Evolutionary conservation across 2,888 invertebrate genomes (phyloP), one percentile per base, ranked within the genome.

Genomic region (Apamea monoglypha): DNA sequence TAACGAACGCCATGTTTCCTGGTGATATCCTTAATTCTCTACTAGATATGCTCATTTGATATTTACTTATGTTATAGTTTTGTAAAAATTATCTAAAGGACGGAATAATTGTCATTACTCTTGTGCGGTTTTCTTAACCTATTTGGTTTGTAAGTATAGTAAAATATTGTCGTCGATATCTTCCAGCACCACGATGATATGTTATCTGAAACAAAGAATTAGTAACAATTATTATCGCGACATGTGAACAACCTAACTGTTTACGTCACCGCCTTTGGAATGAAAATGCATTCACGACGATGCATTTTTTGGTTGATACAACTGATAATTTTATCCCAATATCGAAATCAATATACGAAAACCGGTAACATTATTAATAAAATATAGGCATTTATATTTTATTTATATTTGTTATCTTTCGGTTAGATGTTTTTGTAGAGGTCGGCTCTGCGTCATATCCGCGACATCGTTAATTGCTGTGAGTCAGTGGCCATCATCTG

Each of bases 131-230:
- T 83, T 91, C 83, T 93, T 92, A 93, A 90, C 90, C 91, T 89
- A 90, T 84, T 86, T 82, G 92, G 91, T 91, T 90, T 89, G 86
- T 90, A 91, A 92, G 91, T 93, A 88, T 91, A 91, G 82, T 89
- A 89, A 89, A 91, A 81, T 89, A 89, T 89, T 91, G 47, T 83
- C 87, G 87, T 88, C 88, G 92, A 93, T 94, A 92, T 93, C 92
- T 91, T 88, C 90, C 90, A 91, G 90, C 89, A 91, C 91, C 90
- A 86, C 84, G 89, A 71, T 87, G 90, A 90, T 89, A 90, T 88
- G 90, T 91, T 91, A 95, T 96, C 96, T 96, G 96, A 85, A 96
- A 96, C 94, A 95, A 95, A 92, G 87, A 90, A 91, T 76, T 79
- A 82, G 74, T 69, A 68, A 21, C 74, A 40, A 70, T 82, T 78